Evolutionary conservation across 2,113 vertebrate genomes (phyloP).

Genomic region (Fukomys damarensis): DNA sequence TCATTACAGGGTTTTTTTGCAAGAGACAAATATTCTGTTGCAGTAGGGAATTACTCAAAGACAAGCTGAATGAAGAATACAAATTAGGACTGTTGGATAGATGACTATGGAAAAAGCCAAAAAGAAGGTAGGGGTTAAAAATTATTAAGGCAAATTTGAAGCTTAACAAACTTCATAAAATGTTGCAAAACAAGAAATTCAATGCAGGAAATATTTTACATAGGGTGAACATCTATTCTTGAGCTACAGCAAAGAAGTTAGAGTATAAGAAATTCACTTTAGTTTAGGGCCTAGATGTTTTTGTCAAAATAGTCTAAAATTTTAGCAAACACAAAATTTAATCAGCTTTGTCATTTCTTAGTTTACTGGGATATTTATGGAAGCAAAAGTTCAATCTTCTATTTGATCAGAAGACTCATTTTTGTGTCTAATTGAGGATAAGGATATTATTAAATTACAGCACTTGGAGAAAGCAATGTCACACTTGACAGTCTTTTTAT

Average conservation of each 20-base stretch:
- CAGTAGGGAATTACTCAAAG: background rate
- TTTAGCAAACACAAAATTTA: background rate
- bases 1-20: background rate
- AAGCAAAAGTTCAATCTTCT: background rate
- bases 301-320: constrained; percentile 23
- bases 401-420: background rate
- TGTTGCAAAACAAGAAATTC: background rate
- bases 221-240: background rate
- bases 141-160: background rate
- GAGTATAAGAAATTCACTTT: background rate
- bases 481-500: background rate
- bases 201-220: background rate
- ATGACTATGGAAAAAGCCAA: background rate
- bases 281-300: background rate
- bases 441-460: background rate
- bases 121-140: background rate
- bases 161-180: background rate
- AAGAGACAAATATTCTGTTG: background rate
- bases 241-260: background rate
- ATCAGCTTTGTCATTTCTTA: background rate
- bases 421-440: background rate
- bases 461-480: background rate
- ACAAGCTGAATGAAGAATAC: background rate
- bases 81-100: background rate
- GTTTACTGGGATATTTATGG: background rate